A percentile compares a stretch with the other conserved stretches of the same genome.
Conservation (phyloP, 2,888 invertebrate genomes). For the Neoaliturus tenellus region DNA sequence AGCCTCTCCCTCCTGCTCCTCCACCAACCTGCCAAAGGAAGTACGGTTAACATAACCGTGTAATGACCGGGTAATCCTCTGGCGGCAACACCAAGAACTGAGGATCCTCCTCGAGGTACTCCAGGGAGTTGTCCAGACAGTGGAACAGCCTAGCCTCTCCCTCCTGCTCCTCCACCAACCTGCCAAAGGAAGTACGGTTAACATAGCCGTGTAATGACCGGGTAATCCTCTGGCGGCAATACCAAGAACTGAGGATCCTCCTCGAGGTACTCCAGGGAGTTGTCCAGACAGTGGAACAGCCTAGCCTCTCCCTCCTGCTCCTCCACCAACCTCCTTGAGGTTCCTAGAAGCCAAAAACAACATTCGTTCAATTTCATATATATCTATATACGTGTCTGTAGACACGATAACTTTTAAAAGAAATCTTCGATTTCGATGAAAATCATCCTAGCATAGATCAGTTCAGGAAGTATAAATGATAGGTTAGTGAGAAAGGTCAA, state of each 20-base stretch:
- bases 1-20: conserved; percentile 75
- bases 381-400: too few relatives aligned
- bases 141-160: conserved; percentile 82
- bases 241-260: conserved; percentile 86
- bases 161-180: conserved; percentile 80
- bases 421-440: too few relatives aligned
- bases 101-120: conserved; percentile 89
- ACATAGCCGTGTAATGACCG: conserved; percentile 83
- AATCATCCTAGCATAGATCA: too few relatives aligned
- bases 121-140: conserved; percentile 88
- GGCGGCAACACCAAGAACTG: conserved; percentile 85
- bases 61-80: conserved; percentile 81
- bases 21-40: conserved; percentile 80
- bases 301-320: conserved; percentile 76
- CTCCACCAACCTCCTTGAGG: conserved; percentile 80
- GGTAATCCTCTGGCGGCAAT: conserved; percentile 80
- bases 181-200: too few relatives aligned
- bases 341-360: too few relatives aligned
- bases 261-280: conserved; percentile 90
- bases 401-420: too few relatives aligned
- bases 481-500: too few relatives aligned
- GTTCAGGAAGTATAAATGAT: too few relatives aligned
- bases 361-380: too few relatives aligned
- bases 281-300: conserved; percentile 90
- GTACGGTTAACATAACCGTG: too few relatives aligned